These are phyloP conservation scores for Odontesthes bonariensis DNA, from an alignment of 2,113 vertebrate genomes.

Conservation along the genomic window DNA sequence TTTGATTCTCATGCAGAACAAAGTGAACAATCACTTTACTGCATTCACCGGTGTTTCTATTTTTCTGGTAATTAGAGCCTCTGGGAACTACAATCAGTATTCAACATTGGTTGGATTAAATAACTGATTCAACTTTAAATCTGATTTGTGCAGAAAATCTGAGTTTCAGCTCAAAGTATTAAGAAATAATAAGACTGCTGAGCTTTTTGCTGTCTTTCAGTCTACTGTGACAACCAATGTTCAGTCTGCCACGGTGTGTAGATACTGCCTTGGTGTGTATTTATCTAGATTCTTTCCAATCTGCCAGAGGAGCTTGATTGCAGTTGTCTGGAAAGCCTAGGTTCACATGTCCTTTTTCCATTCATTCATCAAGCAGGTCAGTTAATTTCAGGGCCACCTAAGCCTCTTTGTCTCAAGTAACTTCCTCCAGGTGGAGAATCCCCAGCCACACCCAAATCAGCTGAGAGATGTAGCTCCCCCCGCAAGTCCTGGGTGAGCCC, in stretches of 20 bases:
- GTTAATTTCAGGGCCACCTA: background rate
- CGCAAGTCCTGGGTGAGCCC: too few species aligned
- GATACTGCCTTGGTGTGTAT: background rate
- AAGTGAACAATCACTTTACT: conserved; percentile 25
- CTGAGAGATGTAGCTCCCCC: background rate
- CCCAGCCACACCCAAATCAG: background rate
- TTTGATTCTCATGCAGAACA: conserved; percentile 33
- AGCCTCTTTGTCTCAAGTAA: background rate
- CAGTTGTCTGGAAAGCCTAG: background rate
- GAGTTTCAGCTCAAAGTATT: conserved; percentile 6
- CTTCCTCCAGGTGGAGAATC: background rate
- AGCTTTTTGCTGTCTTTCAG: background rate
- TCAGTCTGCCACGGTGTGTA: conserved; percentile 1
- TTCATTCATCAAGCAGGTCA: background rate
- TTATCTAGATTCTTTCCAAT: background rate
- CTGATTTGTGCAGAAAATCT: background rate
- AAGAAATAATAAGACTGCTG: conserved; percentile 6
- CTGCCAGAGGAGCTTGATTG: background rate
- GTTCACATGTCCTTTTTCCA: background rate
- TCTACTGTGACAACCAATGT: background rate
- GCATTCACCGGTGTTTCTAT: conserved; percentile 26
- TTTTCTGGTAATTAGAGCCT: conserved; percentile 5
- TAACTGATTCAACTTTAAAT: background rate
- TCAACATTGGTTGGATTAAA: background rate
- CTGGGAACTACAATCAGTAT: background rate